These are phyloP conservation scores for Abrostola tripartita DNA, from an alignment of 2,888 invertebrate species.

Conservation along the genomic window DNA sequence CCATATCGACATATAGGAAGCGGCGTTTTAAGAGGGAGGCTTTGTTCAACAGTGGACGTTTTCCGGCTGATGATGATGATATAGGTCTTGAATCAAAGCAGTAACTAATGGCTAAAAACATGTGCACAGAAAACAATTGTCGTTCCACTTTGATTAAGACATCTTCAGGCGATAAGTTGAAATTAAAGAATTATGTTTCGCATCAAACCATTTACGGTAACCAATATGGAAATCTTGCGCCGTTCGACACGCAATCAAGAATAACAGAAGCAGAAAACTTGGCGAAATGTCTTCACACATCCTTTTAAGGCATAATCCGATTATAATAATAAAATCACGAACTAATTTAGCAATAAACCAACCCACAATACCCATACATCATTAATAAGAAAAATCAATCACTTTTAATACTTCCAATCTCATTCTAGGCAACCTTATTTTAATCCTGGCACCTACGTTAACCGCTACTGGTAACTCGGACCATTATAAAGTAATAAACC, in stretches of 20 bases:
- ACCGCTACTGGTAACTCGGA: slow-evolving; percentile 78
- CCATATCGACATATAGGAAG: too few relatives aligned
- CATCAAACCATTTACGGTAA: slow-evolving; percentile 3
- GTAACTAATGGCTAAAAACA: too few relatives aligned
- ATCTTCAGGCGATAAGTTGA: not conserved
- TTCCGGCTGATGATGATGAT: too few relatives aligned
- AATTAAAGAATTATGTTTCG: not conserved
- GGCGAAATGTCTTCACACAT: slow-evolving; percentile 41
- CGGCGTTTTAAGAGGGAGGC: too few relatives aligned
- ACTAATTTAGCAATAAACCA: slow-evolving; percentile 45
- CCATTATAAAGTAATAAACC: slow-evolving; percentile 80
- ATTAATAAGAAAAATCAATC: slow-evolving; percentile 55
- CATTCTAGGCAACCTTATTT: slow-evolving; percentile 62
- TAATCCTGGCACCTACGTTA: slow-evolving; percentile 56
- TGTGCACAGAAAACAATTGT: not conserved
- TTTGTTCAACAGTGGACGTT: too few relatives aligned
- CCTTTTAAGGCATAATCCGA: slow-evolving; percentile 48
- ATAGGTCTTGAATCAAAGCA: too few relatives aligned
- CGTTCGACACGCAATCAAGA: slow-evolving; percentile 28
- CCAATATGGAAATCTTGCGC: slow-evolving; percentile 11
- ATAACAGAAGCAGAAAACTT: slow-evolving; percentile 29
- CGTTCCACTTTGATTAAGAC: not conserved
- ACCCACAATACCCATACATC: slow-evolving; percentile 40
- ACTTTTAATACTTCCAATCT: slow-evolving; percentile 49
- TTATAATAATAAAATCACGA: slow-evolving; percentile 48